These are phyloP conservation scores for Leptinotarsa rubiginosa DNA, from an alignment of 2,888 invertebrate species.

Conservation along the genomic window DNA sequence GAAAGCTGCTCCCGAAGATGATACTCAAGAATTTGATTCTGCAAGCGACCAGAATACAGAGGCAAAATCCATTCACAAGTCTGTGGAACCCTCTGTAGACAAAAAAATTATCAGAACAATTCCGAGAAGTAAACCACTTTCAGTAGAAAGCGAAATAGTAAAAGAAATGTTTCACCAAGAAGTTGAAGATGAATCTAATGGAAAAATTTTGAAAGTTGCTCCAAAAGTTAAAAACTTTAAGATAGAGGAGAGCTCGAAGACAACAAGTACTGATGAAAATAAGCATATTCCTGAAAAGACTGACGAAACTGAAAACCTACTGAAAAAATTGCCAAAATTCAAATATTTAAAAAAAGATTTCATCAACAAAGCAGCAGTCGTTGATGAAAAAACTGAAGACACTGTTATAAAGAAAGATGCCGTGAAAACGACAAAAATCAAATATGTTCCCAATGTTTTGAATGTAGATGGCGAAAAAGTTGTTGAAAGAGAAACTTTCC, in stretches of 20 bases:
- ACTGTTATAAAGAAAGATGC: background rate
- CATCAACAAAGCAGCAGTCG: background rate
- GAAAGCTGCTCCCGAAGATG: background rate
- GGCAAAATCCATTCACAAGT: background rate
- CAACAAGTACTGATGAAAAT: constrained; percentile 13
- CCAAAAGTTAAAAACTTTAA: background rate
- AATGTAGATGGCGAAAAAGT: background rate
- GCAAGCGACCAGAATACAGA: background rate
- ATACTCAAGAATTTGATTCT: background rate
- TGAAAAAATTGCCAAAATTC: constrained; percentile 25
- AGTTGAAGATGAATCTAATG: background rate
- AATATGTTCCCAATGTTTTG: background rate
- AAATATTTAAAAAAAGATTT: constrained; percentile 15
- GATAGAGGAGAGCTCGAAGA: constrained; percentile 18
- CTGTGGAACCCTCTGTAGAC: background rate
- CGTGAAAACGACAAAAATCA: background rate
- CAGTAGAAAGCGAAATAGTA: background rate
- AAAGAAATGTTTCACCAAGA: background rate
- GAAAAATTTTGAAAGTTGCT: background rate
- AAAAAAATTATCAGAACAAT: background rate
- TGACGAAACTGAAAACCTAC: constrained; percentile 26
- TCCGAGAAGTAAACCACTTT: background rate
- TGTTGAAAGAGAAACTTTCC: background rate
- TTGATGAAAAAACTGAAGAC: constrained; percentile 17
- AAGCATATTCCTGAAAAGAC: constrained; percentile 6